A percentile compares a stretch with the other conserved stretches of the same genome.
phyloP scores from a whole-genome alignment of 2,888 invertebrate genomes.

The Perdita meconis region DNA sequence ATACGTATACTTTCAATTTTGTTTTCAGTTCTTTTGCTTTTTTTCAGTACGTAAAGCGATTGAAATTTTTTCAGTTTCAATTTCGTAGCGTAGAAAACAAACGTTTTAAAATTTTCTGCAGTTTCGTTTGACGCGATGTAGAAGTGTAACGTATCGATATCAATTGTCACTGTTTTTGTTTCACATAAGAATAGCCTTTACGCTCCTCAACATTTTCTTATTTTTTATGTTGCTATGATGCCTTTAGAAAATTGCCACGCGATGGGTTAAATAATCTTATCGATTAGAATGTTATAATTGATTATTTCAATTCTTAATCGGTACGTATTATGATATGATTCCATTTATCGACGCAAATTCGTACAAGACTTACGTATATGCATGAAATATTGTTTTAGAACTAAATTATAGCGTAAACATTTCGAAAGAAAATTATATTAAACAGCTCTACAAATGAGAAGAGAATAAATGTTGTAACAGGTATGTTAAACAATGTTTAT shows the following conservation, averaged over 20 bases:
- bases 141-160: constrained; percentile 3
- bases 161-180: constrained; percentile 2
- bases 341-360: constrained; percentile 37
- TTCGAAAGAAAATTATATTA: background rate
- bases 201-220: constrained; percentile 4
- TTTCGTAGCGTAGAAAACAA: constrained; percentile 21
- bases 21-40: constrained; percentile 17
- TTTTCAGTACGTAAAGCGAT: background rate
- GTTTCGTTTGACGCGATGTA: background rate
- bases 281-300: constrained; percentile 29
- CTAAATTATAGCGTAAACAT: constrained; percentile 2
- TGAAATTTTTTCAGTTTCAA: constrained; percentile 23
- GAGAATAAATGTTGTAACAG: background rate
- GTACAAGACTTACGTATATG: background rate
- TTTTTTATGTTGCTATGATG: background rate
- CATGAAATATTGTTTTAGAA: constrained; percentile 4
- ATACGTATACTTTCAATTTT: constrained; percentile 36
- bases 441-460: constrained; percentile 1
- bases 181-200: background rate
- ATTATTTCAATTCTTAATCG: constrained; percentile 31
- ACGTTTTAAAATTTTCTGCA: background rate
- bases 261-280: constrained; percentile 24
- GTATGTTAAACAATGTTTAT: background rate
- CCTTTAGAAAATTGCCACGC: constrained; percentile 11
- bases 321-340: constrained; percentile 54